Evolutionary conservation across 2,888 invertebrate species (phyloP).

Genomic region (Lochmaea crataegi): DNA sequence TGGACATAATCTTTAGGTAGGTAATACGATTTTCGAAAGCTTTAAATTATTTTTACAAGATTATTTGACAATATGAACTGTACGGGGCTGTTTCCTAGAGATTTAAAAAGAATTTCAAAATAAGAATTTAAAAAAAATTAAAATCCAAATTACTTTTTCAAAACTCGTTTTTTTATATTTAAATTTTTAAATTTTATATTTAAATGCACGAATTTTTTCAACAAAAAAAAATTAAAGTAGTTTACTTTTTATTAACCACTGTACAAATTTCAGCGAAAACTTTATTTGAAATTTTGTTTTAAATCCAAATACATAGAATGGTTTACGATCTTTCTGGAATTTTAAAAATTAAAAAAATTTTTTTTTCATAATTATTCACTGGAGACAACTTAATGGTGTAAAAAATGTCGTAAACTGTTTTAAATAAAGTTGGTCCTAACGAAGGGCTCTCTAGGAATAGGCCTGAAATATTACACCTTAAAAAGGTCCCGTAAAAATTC

Average conservation of each 20-base stretch:
- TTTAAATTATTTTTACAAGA: conserved; percentile 25
- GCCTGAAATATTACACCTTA: conserved; percentile 10
- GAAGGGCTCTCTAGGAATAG: conserved; percentile 1
- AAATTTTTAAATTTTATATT: neutral
- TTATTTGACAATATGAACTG: conserved; percentile 12
- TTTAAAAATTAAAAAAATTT: too few species aligned
- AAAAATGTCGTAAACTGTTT: too few species aligned
- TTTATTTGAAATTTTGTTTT: neutral
- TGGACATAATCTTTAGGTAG: conserved; percentile 23
- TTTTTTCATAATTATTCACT: too few species aligned
- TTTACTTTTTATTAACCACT: neutral
- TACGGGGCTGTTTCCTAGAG: neutral
- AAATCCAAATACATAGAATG: neutral
- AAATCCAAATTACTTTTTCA: too few species aligned
- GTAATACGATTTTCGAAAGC: conserved; percentile 31
- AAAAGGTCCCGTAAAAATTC: conserved; percentile 31
- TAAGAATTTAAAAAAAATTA: too few species aligned
- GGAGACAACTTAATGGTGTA: too few species aligned
- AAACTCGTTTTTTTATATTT: neutral
- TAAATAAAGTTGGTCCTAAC: too few species aligned
- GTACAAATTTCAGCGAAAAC: neutral
- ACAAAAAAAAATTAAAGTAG: neutral
- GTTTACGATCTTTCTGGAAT: neutral
- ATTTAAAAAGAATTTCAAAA: too few species aligned
- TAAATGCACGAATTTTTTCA: neutral